Conservation (phyloP, 2,797 vertebrate genomes). For the Myotis vivesi region DNA sequence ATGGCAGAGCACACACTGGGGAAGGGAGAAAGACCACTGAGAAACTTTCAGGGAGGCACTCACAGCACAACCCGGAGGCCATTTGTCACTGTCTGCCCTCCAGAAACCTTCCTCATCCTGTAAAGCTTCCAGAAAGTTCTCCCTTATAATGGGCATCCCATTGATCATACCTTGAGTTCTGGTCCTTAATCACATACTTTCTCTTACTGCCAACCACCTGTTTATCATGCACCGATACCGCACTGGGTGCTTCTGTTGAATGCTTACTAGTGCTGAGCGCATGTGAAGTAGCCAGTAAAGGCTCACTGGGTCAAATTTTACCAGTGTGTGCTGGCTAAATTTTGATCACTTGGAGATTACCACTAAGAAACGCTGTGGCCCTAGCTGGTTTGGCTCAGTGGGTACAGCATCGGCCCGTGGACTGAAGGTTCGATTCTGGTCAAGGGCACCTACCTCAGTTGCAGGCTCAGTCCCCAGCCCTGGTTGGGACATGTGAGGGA, state of each 20-base stretch:
- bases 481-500: too few relatives aligned
- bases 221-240: background rate
- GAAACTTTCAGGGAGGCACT: slow-evolving; percentile 67
- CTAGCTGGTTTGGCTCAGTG: too few relatives aligned
- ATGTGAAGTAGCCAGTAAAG: background rate
- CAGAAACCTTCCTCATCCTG: slow-evolving; percentile 37
- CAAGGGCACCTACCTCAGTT: too few relatives aligned
- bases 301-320: slow-evolving; percentile 3
- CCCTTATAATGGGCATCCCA: background rate
- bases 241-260: background rate
- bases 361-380: background rate
- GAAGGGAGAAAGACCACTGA: slow-evolving; percentile 65
- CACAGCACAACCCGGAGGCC: slow-evolving; percentile 22
- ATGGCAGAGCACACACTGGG: slow-evolving; percentile 47
- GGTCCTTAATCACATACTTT: background rate
- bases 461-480: too few relatives aligned
- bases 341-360: background rate
- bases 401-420: too few relatives aligned
- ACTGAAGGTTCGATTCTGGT: too few relatives aligned
- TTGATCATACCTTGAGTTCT: background rate
- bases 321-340: background rate
- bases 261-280: background rate
- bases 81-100: slow-evolving; percentile 29
- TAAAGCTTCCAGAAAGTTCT: slow-evolving; percentile 57
- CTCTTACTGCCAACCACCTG: background rate